Base-by-base conservation (phyloP, 2,113 vertebrate genomes). In the Tragelaphus buxtoni region DNA sequence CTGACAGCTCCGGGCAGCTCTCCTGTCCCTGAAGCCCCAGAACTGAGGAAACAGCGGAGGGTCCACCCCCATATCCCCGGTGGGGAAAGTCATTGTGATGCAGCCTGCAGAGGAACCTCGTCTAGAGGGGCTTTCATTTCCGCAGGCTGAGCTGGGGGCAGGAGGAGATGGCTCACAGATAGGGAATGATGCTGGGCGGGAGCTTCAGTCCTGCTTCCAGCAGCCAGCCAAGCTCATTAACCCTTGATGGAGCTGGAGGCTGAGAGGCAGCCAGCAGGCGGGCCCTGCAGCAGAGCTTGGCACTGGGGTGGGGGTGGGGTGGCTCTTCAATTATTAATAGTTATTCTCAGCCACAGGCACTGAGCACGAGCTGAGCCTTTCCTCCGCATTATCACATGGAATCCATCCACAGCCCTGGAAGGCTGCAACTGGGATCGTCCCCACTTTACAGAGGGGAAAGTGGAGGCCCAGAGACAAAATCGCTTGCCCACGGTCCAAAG, bases 71-170 rank as follows among this genome's bases (percentile, higher is more conserved):
- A 12, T 22, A 87, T 94, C 91, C 35, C 60, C 20, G 39, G 39
- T 16, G 2, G 12, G 63, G 88, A 95, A 45, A 72, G 58, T 95
- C 96, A 97, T 98, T 97, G 96, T 55, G 90, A 98, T 92, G 91
- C 96, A 88, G 82, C 47, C 60, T 11, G 86, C 49, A 10, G 81
- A 83, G 56, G 49, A 58, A 81, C n/a, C 83, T 88, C 28, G 53
- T 81, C 61, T 72, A 18, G 49, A 20, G 24, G 61, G 80, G 65
- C 72, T 98, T 98, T 98, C 97, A 98, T 98, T 98, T 98, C 97
- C 93, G 18, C 95, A 84, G 69, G 55, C 83, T 55, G 81, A 96
- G 96, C 94, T 95, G 83, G 91, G 95, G 96, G 83, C 13, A 4
- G 39, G 69, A 28, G 87, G 96, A 96, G 98, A 97, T 96, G 51